Conservation (phyloP, 2,113 vertebrate genomes). For the Lipotes vexillifer region DNA sequence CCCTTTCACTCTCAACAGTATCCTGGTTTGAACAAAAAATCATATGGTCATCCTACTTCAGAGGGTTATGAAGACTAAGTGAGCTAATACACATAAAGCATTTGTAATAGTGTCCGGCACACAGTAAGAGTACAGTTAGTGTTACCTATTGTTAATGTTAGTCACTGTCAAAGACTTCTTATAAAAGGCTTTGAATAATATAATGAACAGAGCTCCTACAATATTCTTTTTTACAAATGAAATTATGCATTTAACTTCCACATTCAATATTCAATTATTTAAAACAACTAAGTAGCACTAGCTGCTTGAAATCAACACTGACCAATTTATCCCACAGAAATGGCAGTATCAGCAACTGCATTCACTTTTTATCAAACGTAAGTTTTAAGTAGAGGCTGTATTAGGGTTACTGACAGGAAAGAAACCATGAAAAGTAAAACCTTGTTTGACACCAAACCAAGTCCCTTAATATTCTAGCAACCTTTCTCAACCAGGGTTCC, state of each 20-base stretch:
- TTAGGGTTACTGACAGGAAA: constrained; percentile 5
- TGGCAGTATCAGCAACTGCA: not conserved
- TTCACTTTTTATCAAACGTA: not conserved
- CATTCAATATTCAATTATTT: constrained; percentile 32
- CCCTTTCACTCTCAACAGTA: constrained; percentile 18
- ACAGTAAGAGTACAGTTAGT: constrained; percentile 22
- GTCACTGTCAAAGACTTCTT: constrained; percentile 17
- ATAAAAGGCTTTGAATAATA: constrained; percentile 19
- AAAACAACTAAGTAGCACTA: constrained; percentile 30
- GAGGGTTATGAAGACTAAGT: not conserved
- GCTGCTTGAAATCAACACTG: constrained; percentile 54
- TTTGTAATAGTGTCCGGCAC: not conserved
- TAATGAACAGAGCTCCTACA: constrained; percentile 52
- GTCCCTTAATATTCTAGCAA: constrained; percentile 3
- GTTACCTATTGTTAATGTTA: not conserved
- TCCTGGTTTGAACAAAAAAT: constrained; percentile 18
- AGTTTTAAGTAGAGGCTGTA: not conserved
- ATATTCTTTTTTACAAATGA: constrained; percentile 57
- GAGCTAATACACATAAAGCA: constrained; percentile 2
- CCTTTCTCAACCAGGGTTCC: not conserved
- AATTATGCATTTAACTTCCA: constrained; percentile 27
- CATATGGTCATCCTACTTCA: not conserved
- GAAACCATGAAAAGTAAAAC: constrained; percentile 27
- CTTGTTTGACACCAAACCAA: constrained; percentile 6
- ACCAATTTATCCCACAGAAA: constrained; percentile 43